These are phyloP conservation scores for Phortica variegata DNA, from an alignment of 1,140 invertebrate genomes.

Conservation along the genomic window DNA sequence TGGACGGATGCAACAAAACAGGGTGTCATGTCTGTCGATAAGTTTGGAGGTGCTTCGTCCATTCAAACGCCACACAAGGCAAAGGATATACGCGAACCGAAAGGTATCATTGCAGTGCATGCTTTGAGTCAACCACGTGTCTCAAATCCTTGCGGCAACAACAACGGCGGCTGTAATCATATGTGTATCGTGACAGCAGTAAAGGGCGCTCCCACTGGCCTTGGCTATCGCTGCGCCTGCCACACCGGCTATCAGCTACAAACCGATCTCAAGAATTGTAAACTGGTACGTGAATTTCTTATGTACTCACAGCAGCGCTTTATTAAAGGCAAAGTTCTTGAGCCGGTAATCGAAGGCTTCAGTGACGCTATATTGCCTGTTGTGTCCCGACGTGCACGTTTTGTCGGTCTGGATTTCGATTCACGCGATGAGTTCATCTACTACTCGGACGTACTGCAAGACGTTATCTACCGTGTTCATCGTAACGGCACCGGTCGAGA, in stretches of 20 bases:
- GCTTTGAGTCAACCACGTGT: slow-evolving; percentile 72
- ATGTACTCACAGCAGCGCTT: slow-evolving; percentile 97
- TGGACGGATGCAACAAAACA: slow-evolving; percentile 97
- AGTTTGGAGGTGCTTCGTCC: slow-evolving; percentile 76
- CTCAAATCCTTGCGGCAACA: slow-evolving; percentile 85
- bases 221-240: slow-evolving; percentile 93
- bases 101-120: slow-evolving; percentile 81
- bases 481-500: slow-evolving; percentile 85
- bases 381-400: slow-evolving; percentile 86
- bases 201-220: slow-evolving; percentile 69
- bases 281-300: slow-evolving; percentile 85
- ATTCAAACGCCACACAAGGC: slow-evolving; percentile 80
- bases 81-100: slow-evolving; percentile 77
- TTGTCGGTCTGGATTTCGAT: slow-evolving; percentile 97
- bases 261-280: slow-evolving; percentile 79
- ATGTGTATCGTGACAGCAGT: slow-evolving; percentile 90
- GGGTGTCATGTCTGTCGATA: slow-evolving; percentile 88
- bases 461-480: slow-evolving; percentile 91
- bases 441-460: slow-evolving; percentile 95
- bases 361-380: slow-evolving; percentile 91
- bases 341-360: slow-evolving; percentile 86
- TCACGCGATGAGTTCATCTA: slow-evolving; percentile 89
- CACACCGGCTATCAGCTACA: slow-evolving; percentile 83
- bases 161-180: slow-evolving; percentile 91
- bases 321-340: slow-evolving; percentile 90